Conservation (phyloP, 2,888 invertebrate genomes). For the Drosophila nr. fundita region DNA sequence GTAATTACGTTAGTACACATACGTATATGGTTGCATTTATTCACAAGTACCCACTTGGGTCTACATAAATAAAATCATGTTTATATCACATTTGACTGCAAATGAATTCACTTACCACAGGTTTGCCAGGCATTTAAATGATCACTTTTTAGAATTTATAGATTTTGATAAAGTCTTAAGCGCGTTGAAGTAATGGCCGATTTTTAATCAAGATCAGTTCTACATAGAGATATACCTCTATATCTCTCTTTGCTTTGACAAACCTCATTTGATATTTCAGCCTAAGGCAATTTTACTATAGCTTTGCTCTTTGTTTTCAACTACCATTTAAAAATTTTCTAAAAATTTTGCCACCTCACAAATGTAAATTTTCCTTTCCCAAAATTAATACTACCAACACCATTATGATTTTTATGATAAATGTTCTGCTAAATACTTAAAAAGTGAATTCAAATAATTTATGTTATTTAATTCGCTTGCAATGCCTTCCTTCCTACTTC, state of each 20-base stretch:
- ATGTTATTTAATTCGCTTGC: background rate
- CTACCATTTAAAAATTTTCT: too few species aligned
- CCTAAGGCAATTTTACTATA: too few species aligned
- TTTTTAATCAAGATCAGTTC: background rate
- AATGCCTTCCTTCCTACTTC: too few species aligned
- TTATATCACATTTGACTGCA: background rate
- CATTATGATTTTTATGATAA: background rate
- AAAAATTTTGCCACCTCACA: too few species aligned
- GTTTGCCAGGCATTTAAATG: background rate
- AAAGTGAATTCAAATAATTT: background rate
- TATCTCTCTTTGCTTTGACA: background rate
- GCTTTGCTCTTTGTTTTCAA: too few species aligned
- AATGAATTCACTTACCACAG: background rate
- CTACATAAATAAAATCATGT: background rate
- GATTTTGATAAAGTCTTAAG: background rate
- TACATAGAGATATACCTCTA: background rate
- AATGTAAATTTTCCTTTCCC: too few species aligned
- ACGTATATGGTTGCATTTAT: background rate
- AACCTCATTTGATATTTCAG: background rate
- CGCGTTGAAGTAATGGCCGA: background rate
- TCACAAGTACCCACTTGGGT: background rate
- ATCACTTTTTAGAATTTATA: too few species aligned
- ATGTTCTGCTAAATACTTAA: background rate
- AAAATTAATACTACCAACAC: background rate
- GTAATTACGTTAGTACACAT: conserved; percentile 12